Evolutionary conservation across 2,888 invertebrate species (phyloP), one percentile per base, ranked within the genome.

Genomic region (Laspeyria flexula): DNA sequence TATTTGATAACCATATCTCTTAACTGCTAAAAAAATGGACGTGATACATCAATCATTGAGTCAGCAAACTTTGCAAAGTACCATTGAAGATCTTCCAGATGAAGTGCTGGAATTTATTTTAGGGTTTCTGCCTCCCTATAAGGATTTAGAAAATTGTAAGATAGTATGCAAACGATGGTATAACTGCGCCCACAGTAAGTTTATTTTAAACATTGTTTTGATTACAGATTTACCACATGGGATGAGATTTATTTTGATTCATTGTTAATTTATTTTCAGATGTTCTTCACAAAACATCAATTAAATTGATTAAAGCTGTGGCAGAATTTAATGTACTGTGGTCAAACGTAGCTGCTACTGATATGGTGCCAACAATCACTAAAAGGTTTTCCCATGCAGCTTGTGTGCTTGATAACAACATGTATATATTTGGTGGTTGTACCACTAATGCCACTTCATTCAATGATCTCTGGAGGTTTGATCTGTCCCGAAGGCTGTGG

Each of bases 361-460:
- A 94, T 48, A 93, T 94, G 77, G 88, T 94, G 27, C 95, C 96
- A 16, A 95, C 95, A n/a, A 98, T 98, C 58, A 96, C 97, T 0
- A 97, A 97, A 79, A 94, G 98, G 56, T 98, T 98, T 89, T 98
- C 98, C 0, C 99, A 99, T 93, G 96, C 97, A 53, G 96, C 98
- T 29, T 97, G 97, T 76, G 94, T 96, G 37, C 94, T 96, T 77
- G 95, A 95, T 57, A 96, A 97, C 83, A 96, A 95, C 3, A 97
- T 99, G 96, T 99, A 97, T 79, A 95, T 99, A 38, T 99, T 99
- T 93, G 99, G 99, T 25, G 99, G 99, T 5, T 99, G 98, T 73
- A 98, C 99, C 9, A 96, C 97, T 29, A 96, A 97, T 45, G 96
- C 96, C 74, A 99, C 99, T 13, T 97, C 99, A 10, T 99, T 99